These are phyloP conservation scores for Bubo bubo DNA, from an alignment of 2,113 vertebrate genomes.

Conservation along the genomic window DNA sequence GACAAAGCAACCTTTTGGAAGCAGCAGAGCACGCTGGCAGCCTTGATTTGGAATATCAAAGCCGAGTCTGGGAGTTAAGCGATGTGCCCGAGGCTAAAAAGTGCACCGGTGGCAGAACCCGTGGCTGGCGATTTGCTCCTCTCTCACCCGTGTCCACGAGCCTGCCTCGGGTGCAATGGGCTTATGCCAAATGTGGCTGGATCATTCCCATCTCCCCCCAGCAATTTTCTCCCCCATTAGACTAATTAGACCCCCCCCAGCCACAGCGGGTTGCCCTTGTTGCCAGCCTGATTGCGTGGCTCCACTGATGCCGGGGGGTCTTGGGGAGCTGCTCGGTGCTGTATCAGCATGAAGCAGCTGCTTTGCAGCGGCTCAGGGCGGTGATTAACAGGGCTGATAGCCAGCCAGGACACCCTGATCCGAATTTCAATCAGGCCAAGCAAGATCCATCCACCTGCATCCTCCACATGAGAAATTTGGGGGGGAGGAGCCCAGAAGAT, in stretches of 20 bases:
- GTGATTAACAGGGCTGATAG: not conserved
- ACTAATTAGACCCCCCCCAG: not conserved
- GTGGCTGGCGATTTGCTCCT: not conserved
- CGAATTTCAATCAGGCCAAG: not conserved
- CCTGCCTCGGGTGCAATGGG: rapidly evolving
- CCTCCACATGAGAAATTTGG: not conserved
- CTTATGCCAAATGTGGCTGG: rapidly evolving
- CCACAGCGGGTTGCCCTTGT: not conserved
- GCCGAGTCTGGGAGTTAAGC: not conserved
- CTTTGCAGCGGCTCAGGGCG: not conserved
- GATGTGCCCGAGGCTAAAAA: not conserved
- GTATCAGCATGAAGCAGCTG: not conserved
- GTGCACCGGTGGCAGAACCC: not conserved
- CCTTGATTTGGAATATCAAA: not conserved
- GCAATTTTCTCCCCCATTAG: not conserved
- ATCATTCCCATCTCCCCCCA: not conserved
- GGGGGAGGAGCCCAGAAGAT: rapidly evolving
- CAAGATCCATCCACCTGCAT: not conserved
- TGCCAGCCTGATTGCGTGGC: not conserved
- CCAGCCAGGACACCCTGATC: not conserved
- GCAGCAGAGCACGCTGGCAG: rapidly evolving
- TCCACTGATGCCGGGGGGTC: rapidly evolving
- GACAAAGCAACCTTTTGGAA: not conserved
- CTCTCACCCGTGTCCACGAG: rapidly evolving
- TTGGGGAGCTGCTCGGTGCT: not conserved